These are phyloP conservation scores for Notospermus geniculatus DNA, from an alignment of 1,140 invertebrate genomes.

Conservation along the genomic window DNA sequence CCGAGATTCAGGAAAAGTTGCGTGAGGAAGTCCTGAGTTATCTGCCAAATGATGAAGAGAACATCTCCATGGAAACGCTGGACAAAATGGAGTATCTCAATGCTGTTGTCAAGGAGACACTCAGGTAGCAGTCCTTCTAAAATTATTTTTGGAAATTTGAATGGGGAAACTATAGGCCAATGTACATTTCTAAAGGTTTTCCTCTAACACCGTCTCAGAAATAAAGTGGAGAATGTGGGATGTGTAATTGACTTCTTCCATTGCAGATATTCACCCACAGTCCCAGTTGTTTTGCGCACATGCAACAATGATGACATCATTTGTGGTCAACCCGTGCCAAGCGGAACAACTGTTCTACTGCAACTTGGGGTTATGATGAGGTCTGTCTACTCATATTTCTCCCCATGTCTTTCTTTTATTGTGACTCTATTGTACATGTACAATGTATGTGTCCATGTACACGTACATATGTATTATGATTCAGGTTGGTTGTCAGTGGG, in stretches of 20 bases:
- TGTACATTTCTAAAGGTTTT: too few relatives aligned
- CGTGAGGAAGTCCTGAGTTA: constrained; percentile 12
- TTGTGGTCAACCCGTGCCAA: constrained; percentile 13
- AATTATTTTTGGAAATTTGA: too few relatives aligned
- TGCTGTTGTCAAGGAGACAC: constrained; percentile 20
- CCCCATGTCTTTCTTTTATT: too few relatives aligned
- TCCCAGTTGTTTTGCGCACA: constrained; percentile 14
- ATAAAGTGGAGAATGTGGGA: too few relatives aligned
- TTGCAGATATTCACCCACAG: constrained; percentile 15
- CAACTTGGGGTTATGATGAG: constrained; percentile 19
- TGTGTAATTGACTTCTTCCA: background rate
- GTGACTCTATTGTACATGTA: too few relatives aligned
- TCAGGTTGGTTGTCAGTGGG: too few relatives aligned
- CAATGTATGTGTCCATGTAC: too few relatives aligned
- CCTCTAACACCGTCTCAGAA: too few relatives aligned
- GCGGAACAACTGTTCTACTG: constrained; percentile 12
- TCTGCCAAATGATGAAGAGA: background rate
- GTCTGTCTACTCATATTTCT: background rate
- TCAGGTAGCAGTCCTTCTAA: constrained; percentile 10
- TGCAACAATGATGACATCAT: constrained; percentile 14
- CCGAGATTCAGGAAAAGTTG: constrained; percentile 14
- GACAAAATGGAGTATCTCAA: constrained; percentile 15
- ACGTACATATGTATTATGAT: too few relatives aligned
- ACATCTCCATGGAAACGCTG: constrained; percentile 10
- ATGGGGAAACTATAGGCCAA: too few relatives aligned